These are phyloP conservation scores for Acleris holmiana DNA, from an alignment of 2,888 invertebrate species.

Conservation along the genomic window DNA sequence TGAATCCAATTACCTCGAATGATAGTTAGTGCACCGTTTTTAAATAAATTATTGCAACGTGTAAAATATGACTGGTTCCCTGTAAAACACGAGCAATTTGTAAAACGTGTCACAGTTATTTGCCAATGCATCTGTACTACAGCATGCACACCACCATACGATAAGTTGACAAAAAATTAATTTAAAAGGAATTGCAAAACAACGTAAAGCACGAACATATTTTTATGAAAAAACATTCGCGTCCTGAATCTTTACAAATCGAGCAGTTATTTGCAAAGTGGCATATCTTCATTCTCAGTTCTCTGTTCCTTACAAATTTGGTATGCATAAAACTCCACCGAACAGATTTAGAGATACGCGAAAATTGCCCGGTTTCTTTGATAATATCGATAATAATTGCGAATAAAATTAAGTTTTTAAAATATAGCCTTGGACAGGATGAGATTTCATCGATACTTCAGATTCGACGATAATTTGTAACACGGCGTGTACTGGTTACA, in stretches of 20 bases:
- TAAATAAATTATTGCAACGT: too few species aligned
- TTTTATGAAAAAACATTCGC: too few species aligned
- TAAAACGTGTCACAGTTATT: too few species aligned
- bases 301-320: conserved; percentile 51
- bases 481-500: background rate
- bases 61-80: too few species aligned
- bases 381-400: conserved; percentile 37
- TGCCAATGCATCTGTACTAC: too few species aligned
- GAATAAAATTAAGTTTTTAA: conserved; percentile 34
- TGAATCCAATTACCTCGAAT: too few species aligned
- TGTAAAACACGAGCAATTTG: too few species aligned
- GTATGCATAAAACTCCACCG: conserved; percentile 60
- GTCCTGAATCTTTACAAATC: background rate
- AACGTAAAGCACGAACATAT: too few species aligned
- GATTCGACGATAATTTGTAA: conserved; percentile 6
- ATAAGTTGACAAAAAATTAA: too few species aligned
- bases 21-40: too few species aligned
- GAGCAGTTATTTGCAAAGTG: conserved; percentile 7
- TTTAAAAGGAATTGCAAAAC: too few species aligned
- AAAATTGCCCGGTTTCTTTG: conserved; percentile 19
- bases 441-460: conserved; percentile 14
- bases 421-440: conserved; percentile 17
- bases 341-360: conserved; percentile 39
- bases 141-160: too few species aligned
- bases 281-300: background rate